These are phyloP conservation scores for Zygothrica quintamaculata DNA, from an alignment of 2,888 invertebrate species.

Conservation along the genomic window DNA sequence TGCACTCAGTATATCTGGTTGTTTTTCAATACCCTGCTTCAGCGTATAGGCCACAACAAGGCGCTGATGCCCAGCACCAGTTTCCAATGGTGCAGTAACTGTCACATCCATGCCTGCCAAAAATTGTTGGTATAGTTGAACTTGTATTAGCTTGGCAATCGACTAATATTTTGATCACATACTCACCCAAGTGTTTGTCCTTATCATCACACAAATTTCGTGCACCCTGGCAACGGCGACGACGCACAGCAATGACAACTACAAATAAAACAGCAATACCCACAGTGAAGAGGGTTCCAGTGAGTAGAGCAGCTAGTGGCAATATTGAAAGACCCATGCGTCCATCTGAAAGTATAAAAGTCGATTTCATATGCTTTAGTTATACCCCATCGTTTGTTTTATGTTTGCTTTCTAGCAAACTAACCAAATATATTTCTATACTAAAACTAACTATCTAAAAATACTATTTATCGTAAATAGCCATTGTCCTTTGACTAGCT, in stretches of 20 bases:
- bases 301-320: slow-evolving; percentile 89
- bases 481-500: slow-evolving; percentile 35
- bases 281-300: slow-evolving; percentile 88
- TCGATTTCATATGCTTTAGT: background rate
- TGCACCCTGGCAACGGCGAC: slow-evolving; percentile 86
- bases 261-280: slow-evolving; percentile 88
- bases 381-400: background rate
- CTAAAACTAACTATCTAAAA: no score
- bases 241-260: slow-evolving; percentile 88
- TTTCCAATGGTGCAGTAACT: slow-evolving; percentile 87
- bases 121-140: background rate
- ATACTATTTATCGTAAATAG: slow-evolving; percentile 27
- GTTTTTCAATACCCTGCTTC: slow-evolving; percentile 89
- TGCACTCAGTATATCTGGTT: slow-evolving; percentile 92
- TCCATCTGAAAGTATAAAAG: slow-evolving; percentile 86
- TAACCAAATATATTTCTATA: no score
- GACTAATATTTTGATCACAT: slow-evolving; percentile 1
- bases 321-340: slow-evolving; percentile 89
- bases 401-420: no score
- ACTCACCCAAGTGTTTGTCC: slow-evolving; percentile 85
- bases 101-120: slow-evolving; percentile 84
- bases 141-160: slow-evolving; percentile 6
- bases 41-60: slow-evolving; percentile 94
- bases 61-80: slow-evolving; percentile 92
- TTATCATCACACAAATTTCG: slow-evolving; percentile 85